Conservation (phyloP, 2,888 invertebrate species). For the Maniola hyperantus region DNA sequence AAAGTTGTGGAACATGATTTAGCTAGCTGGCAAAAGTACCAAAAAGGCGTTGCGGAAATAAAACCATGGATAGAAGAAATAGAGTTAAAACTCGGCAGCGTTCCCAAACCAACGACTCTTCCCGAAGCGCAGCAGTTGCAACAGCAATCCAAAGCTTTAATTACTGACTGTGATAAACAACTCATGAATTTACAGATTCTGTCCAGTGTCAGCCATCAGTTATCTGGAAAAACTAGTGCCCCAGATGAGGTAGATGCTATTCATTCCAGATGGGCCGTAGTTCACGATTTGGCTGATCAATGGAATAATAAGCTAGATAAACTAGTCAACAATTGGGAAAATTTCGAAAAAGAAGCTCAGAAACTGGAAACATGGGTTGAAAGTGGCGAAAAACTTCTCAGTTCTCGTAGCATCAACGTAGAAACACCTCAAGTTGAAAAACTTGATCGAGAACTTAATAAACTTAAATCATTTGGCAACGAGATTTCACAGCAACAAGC, state of each 20-base stretch:
- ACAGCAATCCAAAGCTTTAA: constrained; percentile 87
- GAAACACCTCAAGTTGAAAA: constrained; percentile 89
- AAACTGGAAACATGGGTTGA: constrained; percentile 91
- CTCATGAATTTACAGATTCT: constrained; percentile 88
- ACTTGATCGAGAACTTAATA: constrained; percentile 88
- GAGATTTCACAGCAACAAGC: constrained; percentile 94
- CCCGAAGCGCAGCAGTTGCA: constrained; percentile 92
- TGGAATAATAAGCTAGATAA: constrained; percentile 90
- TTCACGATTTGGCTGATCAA: constrained; percentile 91
- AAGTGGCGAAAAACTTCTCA: constrained; percentile 84
- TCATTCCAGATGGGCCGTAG: constrained; percentile 91
- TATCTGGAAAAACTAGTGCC: constrained; percentile 88
- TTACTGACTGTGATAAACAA: constrained; percentile 90
- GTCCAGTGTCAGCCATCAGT: constrained; percentile 88
- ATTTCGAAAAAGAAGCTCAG: constrained; percentile 89
- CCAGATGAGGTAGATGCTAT: constrained; percentile 93
- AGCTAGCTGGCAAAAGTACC: constrained; percentile 92
- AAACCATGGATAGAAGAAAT: constrained; percentile 95
- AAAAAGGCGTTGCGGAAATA: constrained; percentile 89
- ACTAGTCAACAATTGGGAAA: constrained; percentile 90
- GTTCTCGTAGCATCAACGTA: constrained; percentile 82
- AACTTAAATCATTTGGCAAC: constrained; percentile 90
- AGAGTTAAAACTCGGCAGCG: constrained; percentile 89
- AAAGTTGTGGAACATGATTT: constrained; percentile 90
- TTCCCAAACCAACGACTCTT: constrained; percentile 89